These are phyloP conservation scores for Natator depressus DNA, from an alignment of 2,113 vertebrate genomes.

Conservation along the genomic window DNA sequence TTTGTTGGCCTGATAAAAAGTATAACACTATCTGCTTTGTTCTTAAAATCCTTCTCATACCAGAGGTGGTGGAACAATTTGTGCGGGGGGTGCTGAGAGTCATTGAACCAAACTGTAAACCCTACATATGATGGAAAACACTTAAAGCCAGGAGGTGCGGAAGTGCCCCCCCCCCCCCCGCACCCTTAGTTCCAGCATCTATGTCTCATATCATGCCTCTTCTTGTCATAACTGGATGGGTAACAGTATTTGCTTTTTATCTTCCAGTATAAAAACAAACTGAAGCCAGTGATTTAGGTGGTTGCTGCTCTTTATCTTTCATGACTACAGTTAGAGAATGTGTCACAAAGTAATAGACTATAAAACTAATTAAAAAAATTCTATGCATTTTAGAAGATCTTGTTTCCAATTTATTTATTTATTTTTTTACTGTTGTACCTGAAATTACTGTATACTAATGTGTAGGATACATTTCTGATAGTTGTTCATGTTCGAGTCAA, in stretches of 20 bases:
- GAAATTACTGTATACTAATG: not conserved
- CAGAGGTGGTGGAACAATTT: too few species aligned
- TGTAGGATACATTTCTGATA: not conserved
- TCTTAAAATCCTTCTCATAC: not conserved
- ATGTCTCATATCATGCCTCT: not conserved
- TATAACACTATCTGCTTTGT: not conserved
- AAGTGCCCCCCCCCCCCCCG: too few species aligned
- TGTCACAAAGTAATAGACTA: not conserved
- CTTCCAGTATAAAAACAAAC: not conserved
- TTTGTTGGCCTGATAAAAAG: not conserved
- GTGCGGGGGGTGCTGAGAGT: too few species aligned
- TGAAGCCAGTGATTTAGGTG: not conserved
- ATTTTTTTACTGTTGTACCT: not conserved
- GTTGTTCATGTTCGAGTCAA: not conserved
- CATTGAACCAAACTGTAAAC: too few species aligned
- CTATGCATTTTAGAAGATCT: not conserved
- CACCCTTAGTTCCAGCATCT: too few species aligned
- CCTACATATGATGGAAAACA: too few species aligned
- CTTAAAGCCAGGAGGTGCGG: too few species aligned
- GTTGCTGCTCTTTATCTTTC: not conserved
- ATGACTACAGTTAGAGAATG: not conserved
- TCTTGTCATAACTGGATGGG: not conserved
- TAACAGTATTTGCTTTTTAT: not conserved
- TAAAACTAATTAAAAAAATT: not conserved
- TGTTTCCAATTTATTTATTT: not conserved